Conservation (phyloP, 1,140 invertebrate species). For the Drosophila sp. region DNA sequence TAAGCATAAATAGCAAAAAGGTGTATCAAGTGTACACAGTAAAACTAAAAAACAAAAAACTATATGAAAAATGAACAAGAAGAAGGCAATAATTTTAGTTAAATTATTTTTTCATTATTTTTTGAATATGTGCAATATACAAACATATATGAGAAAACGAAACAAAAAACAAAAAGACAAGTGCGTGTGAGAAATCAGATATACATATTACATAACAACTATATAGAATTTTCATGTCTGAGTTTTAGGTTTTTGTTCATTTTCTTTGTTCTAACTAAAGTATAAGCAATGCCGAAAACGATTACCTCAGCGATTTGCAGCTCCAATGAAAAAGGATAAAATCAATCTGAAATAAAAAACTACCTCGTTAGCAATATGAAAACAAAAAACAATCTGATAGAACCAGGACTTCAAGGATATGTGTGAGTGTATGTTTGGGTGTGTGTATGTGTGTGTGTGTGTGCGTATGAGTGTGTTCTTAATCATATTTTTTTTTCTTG, state of each 20-base stretch:
- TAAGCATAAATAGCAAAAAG: conserved; percentile 75
- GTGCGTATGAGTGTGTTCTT: background rate
- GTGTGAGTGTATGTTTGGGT: background rate
- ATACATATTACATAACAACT: conserved; percentile 2
- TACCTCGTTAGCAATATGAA: conserved; percentile 70
- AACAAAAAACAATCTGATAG: background rate
- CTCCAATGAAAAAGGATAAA: conserved; percentile 5
- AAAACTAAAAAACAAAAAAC: background rate
- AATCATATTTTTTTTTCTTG: background rate
- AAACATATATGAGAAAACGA: conserved; percentile 21
- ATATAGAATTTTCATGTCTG: conserved; percentile 22
- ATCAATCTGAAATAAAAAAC: conserved; percentile 47
- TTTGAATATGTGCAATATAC: conserved; percentile 66
- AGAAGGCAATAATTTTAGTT: conserved; percentile 76
- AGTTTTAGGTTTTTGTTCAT: background rate
- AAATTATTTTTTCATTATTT: conserved; percentile 48
- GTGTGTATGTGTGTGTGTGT: background rate
- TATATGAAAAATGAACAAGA: conserved; percentile 35
- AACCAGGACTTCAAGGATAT: conserved; percentile 13
- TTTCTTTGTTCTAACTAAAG: conserved; percentile 41
- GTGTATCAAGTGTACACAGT: conserved; percentile 4
- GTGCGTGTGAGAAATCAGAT: too few relatives aligned
- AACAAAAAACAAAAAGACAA: background rate
- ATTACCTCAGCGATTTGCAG: conserved; percentile 57
- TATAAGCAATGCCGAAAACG: conserved; percentile 42